phyloP scores from a whole-genome alignment of 2,797 vertebrate genomes.

The Agapornis canus region DNA sequence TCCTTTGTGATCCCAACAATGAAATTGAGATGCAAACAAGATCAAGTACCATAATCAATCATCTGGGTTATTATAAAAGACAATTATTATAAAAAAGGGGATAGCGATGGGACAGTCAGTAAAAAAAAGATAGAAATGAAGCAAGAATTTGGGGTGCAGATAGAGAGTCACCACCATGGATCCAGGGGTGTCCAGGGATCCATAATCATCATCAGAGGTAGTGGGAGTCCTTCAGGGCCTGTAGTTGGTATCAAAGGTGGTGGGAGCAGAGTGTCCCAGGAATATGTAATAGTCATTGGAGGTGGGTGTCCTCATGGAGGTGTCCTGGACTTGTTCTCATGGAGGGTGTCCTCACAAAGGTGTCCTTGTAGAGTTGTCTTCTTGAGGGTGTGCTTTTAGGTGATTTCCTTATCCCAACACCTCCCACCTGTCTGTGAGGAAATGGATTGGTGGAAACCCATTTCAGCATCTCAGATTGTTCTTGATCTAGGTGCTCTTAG shows the following conservation, averaged over 20 bases:
- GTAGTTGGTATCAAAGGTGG: not conserved
- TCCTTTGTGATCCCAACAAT: not conserved
- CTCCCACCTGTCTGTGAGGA: not conserved
- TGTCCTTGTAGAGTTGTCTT: not conserved
- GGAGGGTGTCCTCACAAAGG: not conserved
- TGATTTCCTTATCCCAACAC: not conserved
- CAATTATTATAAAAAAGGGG: not conserved
- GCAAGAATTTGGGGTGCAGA: not conserved
- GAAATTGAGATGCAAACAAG: not conserved
- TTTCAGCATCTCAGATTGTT: not conserved
- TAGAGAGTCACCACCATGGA: not conserved
- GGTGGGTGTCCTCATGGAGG: not conserved
- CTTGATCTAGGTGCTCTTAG: not conserved
- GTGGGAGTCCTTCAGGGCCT: not conserved
- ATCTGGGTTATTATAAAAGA: not conserved
- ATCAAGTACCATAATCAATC: not conserved
- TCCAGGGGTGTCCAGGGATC: not conserved
- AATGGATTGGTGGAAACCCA: not conserved
- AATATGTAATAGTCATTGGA: not conserved
- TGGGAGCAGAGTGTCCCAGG: not conserved
- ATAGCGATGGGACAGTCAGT: not conserved
- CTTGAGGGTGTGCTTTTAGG: not conserved
- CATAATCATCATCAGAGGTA: not conserved
- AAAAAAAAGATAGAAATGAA: not conserved
- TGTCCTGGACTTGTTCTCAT: not conserved